Percentiles rank a stretch among this genome's conserved stretches.
Conservation (phyloP, 1,140 invertebrate genomes). For the Heliconius melpomene region DNA sequence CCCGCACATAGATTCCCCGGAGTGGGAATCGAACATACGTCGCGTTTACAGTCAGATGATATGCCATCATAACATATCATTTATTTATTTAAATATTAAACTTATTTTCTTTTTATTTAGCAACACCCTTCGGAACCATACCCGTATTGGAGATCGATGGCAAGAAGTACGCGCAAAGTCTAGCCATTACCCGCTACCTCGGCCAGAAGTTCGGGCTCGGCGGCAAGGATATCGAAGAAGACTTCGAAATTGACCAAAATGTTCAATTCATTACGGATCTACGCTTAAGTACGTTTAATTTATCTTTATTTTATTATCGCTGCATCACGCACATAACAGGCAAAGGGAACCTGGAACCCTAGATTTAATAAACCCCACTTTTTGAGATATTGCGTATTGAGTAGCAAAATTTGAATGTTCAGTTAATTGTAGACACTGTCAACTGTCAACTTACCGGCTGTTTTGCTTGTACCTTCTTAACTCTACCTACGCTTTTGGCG, state of each 20-base stretch:
- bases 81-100: background rate
- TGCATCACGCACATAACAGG: no score
- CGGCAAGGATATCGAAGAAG: slow-evolving; percentile 84
- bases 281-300: slow-evolving; percentile 48
- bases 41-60: no score
- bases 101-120: slow-evolving; percentile 37
- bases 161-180: slow-evolving; percentile 83
- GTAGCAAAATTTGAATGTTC: no score
- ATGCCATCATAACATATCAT: background rate
- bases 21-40: no score
- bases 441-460: no score
- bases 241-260: slow-evolving; percentile 83
- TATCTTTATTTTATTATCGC: background rate
- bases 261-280: slow-evolving; percentile 82
- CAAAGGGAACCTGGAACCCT: no score
- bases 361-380: no score
- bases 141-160: slow-evolving; percentile 87
- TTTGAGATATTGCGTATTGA: no score
- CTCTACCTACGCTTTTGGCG: no score
- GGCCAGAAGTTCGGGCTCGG: slow-evolving; percentile 81
- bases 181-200: slow-evolving; percentile 85
- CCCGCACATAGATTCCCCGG: no score
- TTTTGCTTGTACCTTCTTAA: no score
- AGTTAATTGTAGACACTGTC: no score
- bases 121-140: slow-evolving; percentile 82